A percentile compares a stretch with the other conserved stretches of the same genome.
Evolutionary conservation across 2,888 invertebrate species (phyloP).

Genomic region (Drosophila paucipuncta): DNA sequence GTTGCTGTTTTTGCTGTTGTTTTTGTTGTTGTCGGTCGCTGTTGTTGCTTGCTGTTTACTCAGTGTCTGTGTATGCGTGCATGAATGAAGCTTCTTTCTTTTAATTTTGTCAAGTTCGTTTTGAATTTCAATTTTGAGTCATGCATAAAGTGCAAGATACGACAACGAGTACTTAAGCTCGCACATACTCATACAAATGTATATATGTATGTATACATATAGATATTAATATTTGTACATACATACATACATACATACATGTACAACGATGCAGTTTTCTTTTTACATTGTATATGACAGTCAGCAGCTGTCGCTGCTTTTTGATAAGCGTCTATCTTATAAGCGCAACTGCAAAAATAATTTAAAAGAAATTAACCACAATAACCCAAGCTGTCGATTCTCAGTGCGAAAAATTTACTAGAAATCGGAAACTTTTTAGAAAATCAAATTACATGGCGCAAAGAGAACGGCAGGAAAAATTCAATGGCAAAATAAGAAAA

Average conservation of each 20-base stretch:
- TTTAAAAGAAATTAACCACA: slow-evolving; percentile 80
- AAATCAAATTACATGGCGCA: slow-evolving; percentile 77
- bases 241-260: neutral
- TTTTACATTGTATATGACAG: slow-evolving; percentile 23
- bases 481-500: slow-evolving; percentile 2
- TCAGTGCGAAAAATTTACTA: slow-evolving; percentile 74
- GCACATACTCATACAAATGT: slow-evolving; percentile 28
- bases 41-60: slow-evolving; percentile 41
- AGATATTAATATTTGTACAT: slow-evolving; percentile 14
- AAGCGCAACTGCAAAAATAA: slow-evolving; percentile 73
- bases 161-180: slow-evolving; percentile 62
- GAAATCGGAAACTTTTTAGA: slow-evolving; percentile 81
- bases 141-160: slow-evolving; percentile 73
- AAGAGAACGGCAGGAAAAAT: slow-evolving; percentile 48
- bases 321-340: slow-evolving; percentile 63
- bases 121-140: slow-evolving; percentile 81
- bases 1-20: slow-evolving; percentile 24
- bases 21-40: slow-evolving; percentile 34
- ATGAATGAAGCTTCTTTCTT: slow-evolving; percentile 82
- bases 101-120: slow-evolving; percentile 81
- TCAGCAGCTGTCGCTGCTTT: slow-evolving; percentile 67
- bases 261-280: neutral
- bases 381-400: slow-evolving; percentile 71
- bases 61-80: slow-evolving; percentile 69
- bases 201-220: neutral